Percentiles rank a stretch among this genome's conserved stretches.
Conservation (phyloP, 2,113 vertebrate species). For the Pluvialis apricaria region DNA sequence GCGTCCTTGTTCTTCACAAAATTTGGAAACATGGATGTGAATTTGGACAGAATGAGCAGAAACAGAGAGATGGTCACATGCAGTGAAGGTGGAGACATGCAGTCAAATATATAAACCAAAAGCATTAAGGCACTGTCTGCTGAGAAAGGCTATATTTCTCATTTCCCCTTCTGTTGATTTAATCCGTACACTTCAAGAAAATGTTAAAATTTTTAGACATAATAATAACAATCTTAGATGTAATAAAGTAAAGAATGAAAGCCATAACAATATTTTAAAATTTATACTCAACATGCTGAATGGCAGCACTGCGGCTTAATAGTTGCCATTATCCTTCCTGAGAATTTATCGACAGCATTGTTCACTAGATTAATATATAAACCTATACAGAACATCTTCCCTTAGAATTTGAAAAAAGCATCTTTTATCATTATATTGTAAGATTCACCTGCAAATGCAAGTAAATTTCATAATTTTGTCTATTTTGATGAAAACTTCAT, state of each 20-base stretch:
- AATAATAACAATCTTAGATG: not conserved
- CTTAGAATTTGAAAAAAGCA: not conserved
- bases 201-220: not conserved
- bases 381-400: not conserved
- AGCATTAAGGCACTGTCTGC: not conserved
- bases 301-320: not conserved
- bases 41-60: constrained; percentile 65
- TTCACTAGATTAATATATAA: not conserved
- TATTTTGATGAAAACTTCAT: not conserved
- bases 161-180: not conserved
- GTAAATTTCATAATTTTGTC: not conserved
- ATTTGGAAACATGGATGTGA: constrained; percentile 68
- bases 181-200: not conserved
- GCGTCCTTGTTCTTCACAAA: constrained; percentile 78
- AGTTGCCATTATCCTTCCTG: not conserved
- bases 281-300: not conserved
- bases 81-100: constrained; percentile 51
- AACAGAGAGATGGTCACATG: constrained; percentile 72
- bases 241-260: not conserved
- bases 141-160: not conserved
- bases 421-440: not conserved
- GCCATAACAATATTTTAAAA: not conserved
- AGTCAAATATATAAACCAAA: constrained; percentile 13
- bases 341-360: not conserved
- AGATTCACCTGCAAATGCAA: not conserved